A percentile compares a stretch with the other conserved stretches of the same genome.
Evolutionary conservation across 2,797 vertebrate species (phyloP).

Genomic region (Denticeps clupeoides): DNA sequence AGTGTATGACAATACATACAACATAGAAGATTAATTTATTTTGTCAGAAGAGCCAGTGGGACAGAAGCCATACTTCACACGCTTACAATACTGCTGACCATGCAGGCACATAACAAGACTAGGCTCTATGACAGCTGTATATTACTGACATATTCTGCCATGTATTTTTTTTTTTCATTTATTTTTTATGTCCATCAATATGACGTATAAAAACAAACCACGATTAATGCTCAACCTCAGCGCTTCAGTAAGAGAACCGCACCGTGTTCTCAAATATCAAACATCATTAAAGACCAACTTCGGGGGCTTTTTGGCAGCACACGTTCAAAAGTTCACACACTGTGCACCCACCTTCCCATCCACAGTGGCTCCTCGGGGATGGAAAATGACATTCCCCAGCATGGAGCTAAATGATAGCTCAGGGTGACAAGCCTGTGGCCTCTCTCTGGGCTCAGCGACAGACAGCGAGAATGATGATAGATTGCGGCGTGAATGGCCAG

Average conservation of each 20-base stretch:
- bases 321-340: background rate
- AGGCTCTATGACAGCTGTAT: background rate
- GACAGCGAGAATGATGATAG: constrained; percentile 54
- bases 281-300: no score
- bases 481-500: constrained; percentile 40
- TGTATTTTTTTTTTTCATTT: no score
- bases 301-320: background rate
- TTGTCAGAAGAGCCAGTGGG: background rate
- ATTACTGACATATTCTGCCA: background rate
- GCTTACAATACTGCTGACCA: constrained; percentile 2
- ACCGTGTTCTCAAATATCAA: background rate
- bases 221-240: background rate
- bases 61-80: background rate
- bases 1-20: no score
- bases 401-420: constrained; percentile 56
- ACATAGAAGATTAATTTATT: no score
- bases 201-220: background rate
- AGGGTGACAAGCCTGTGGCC: constrained; percentile 54
- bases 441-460: constrained; percentile 22
- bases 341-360: constrained; percentile 37
- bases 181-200: background rate
- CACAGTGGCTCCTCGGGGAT: constrained; percentile 49
- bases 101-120: background rate
- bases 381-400: constrained; percentile 49
- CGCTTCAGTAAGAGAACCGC: background rate